Evolutionary conservation across 1,140 invertebrate genomes (phyloP).

Genomic region (Helicoverpa zea): DNA sequence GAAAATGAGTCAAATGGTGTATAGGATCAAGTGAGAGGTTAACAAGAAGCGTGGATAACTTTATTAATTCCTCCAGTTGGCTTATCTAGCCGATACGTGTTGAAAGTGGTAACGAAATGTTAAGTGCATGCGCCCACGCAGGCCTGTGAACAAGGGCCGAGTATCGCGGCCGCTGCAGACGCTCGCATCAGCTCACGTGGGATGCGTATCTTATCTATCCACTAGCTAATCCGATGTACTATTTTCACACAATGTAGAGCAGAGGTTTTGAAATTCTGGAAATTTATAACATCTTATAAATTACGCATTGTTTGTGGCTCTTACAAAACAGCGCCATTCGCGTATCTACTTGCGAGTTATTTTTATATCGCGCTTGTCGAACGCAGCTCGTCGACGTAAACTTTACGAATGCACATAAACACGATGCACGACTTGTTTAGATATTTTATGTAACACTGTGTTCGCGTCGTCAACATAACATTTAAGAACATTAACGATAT

Average conservation of each 20-base stretch:
- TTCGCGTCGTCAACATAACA: background rate
- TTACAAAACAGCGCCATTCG: conserved; percentile 35
- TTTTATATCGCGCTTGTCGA: conserved; percentile 33
- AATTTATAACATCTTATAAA: conserved; percentile 42
- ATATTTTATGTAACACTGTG: conserved; percentile 13
- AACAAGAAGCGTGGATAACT: conserved; percentile 62
- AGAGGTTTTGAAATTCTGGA: conserved; percentile 61
- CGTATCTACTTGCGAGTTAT: conserved; percentile 20
- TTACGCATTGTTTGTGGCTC: conserved; percentile 33
- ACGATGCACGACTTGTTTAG: conserved; percentile 35
- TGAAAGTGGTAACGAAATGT: conserved; percentile 79
- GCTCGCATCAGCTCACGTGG: conserved; percentile 64
- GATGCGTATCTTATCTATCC: conserved; percentile 80
- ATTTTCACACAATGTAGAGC: conserved; percentile 70
- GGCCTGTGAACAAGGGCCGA: conserved; percentile 18
- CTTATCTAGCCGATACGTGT: conserved; percentile 70
- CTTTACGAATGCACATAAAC: conserved; percentile 35
- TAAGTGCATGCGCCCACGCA: conserved; percentile 76
- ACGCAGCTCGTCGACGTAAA: conserved; percentile 5
- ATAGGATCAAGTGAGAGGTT: conserved; percentile 42
- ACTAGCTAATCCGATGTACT: conserved; percentile 68
- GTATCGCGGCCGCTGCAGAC: conserved; percentile 4
- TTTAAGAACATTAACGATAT: background rate
- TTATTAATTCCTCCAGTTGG: conserved; percentile 63
- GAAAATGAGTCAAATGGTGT: background rate